Evolutionary conservation across 2,888 invertebrate species (phyloP), one percentile per base, ranked within the genome.

Genomic region (Calliphora vomitoria): DNA sequence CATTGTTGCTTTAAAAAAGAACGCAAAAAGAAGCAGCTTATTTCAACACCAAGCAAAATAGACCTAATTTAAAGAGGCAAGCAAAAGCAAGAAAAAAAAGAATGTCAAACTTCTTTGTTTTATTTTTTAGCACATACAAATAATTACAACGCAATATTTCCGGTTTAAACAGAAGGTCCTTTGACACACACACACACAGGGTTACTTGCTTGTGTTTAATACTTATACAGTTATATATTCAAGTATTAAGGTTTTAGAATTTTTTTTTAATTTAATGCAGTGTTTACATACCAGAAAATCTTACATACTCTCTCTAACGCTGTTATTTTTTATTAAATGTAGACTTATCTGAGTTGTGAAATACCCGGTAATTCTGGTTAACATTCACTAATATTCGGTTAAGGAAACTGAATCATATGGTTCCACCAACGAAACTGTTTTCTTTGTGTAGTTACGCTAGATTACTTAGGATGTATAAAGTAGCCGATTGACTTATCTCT

Each of bases 121-220:
- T 68, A 58, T 25, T 31, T 68, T 68, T 53, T 53, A 69, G 62
- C 41, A 53, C 25, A 31, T n/a, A 58, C 20, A 55, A 72, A 74
- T 69, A 82, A 79, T 82, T 79, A 86, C 68, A 38, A 83, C 82
- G 86, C 75, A 79, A 71, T 86, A 80, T 80, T 75, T 83, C 79
- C 79, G 79, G 79, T 83, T 82, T 44, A 53, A 44, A 20, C 6
- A 31, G 35, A 69, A 83, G 35, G 55, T 71, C 71, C 76, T 83
- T 83, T 68, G 5, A 20, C 60, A 44, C 18, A 20, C 5, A 71
- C 18, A 44, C 13, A 62, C 31, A 25, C n/a, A 25, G 25, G 25
- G 25, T 35, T 13, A 41, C 6, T 25, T 18, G 18, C 1, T 3
- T 8, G 11, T 53, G 53, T 53, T 53, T 2, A 53, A 18, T 18